Base-by-base conservation (phyloP, 2,888 invertebrate species). In the Liopterus haemorrhoidalis region DNA sequence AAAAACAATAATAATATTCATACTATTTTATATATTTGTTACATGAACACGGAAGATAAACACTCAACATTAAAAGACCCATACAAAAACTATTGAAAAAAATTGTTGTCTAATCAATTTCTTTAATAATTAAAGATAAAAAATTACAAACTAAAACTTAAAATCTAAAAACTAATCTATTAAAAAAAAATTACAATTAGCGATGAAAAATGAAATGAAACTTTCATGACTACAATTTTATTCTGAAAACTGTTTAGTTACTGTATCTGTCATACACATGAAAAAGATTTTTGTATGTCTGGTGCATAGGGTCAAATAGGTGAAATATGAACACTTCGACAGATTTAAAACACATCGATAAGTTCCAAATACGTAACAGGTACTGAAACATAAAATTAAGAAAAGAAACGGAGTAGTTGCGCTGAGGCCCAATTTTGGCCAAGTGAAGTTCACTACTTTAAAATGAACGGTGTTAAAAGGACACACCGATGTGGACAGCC, bases 41-140 rank as follows among this genome's bases (percentile, higher is more conserved):
- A n/a, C n/a, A 6, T 33, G 24, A 14, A 32, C 9, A 41, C 41
- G 24, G 20, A 16, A 22, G 30, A 20, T 20, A 12, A 33, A 41
- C 21, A 41, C 33, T 25, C 6, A 33, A 41, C 41, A 35, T 41
- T 42, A 36, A 41, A n/a, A 33, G 32, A 28, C 28, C 20, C 39
- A 39, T 28, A 27, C 27, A 40, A 9, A 19, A 20, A 30, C 16
- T 40, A 28, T 41, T 32, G 41, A 24, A 41, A 40, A 41, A 27
- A n/a, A 16, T 41, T 20, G 21, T 19, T 24, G 12, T 32, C 32
- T 18, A 18, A 33, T 20, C 33, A 16, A 18, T 16, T 16, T 18
- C 11, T 19, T 33, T 33, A 33, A 33, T 20, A 33, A 33, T 20
- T 33, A 33, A 33, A 33, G 33, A 33, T 18, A 33, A 16, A 33